These are phyloP conservation scores for Arrhamphus sclerolepis DNA, from an alignment of 2,797 vertebrate species.

Conservation along the genomic window DNA sequence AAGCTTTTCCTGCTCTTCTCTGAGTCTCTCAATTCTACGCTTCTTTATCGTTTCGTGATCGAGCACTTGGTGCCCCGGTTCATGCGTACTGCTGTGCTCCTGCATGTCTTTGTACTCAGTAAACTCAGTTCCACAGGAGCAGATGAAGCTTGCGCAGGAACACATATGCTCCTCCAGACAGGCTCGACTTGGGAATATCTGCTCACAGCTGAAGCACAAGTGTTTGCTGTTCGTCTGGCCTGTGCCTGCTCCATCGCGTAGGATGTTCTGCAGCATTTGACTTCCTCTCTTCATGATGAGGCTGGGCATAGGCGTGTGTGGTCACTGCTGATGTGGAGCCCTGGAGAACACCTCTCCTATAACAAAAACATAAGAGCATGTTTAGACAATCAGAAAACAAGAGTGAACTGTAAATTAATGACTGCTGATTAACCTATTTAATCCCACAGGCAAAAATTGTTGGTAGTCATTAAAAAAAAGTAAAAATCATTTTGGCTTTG, in stretches of 20 bases:
- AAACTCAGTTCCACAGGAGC: slow-evolving; percentile 79
- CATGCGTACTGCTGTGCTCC: slow-evolving; percentile 68
- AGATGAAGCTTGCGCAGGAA: slow-evolving; percentile 66
- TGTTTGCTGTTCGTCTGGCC: slow-evolving; percentile 41
- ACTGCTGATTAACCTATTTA: no score
- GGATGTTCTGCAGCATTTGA: slow-evolving; percentile 13
- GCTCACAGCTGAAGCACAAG: slow-evolving; percentile 76
- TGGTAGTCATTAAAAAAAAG: no score
- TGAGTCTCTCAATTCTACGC: slow-evolving; percentile 58
- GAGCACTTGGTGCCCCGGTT: slow-evolving; percentile 69
- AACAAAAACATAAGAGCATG: slow-evolving; percentile 6
- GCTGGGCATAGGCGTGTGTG: slow-evolving; percentile 10
- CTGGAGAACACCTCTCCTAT: slow-evolving; percentile 14
- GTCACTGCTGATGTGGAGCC: slow-evolving; percentile 7
- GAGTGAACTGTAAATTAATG: no score
- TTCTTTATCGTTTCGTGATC: slow-evolving; percentile 66
- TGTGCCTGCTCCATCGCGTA: slow-evolving; percentile 21
- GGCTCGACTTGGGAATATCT: slow-evolving; percentile 64
- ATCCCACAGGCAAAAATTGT: no score
- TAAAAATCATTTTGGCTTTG: no score
- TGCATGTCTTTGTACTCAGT: slow-evolving; percentile 66
- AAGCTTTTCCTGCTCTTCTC: slow-evolving; percentile 59
- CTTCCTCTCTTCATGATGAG: slow-evolving; percentile 50
- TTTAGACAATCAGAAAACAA: not conserved
- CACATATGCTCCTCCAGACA: slow-evolving; percentile 72